Base-by-base conservation (phyloP, 1,140 invertebrate genomes). In the Rhagoletis zephyria region DNA sequence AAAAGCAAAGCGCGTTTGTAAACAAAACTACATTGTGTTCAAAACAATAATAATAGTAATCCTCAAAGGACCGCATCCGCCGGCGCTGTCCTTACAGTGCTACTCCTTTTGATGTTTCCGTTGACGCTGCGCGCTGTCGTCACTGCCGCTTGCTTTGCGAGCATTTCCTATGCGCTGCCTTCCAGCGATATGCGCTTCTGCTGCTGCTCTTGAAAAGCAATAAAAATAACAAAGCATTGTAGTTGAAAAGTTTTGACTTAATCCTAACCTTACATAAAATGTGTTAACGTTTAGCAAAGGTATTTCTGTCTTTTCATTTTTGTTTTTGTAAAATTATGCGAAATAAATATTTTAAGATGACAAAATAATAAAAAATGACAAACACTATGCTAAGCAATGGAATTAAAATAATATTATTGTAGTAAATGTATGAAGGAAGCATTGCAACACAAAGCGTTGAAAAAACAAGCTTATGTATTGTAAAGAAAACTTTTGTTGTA, bases 1-100 rank as follows among this genome's bases (percentile, higher is more conserved):
- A 74, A 74, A 74, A 48, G 30, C 3, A 40, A 4, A 12, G 42
- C 45, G 42, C 45, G 14, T 74, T 48, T 74, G 67, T 74, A 45
- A 74, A 74, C 67, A 48, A 74, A 74, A 45, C 67, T 74, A 45
- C 40, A 42, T 74, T 45, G 40, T 74, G 67, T 48, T 74, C 67
- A 74, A 45, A 74, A 74, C 67, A 74, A 74, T 74, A 74, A 74
- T 74, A 74, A 74, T 30, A 30, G 30, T 74, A 74, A 74, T 74
- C 67, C 67, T 42, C 42, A 45, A 45, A 74, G 67, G 67, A 74
- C 40, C 42, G n/a, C 67, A 16, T 74, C 67, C 67, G 67, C 42
- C 42, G 42, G 67, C 42, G 67, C 42, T 74, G 12, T 30, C 67
- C 7, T 74, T 48, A 45, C 67, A 74, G 12, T 74, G 40, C 67